A percentile compares a stretch with the other conserved stretches of the same genome.
Conservation (phyloP, 2,113 vertebrate species). For the Pygoscelis antarcticus region DNA sequence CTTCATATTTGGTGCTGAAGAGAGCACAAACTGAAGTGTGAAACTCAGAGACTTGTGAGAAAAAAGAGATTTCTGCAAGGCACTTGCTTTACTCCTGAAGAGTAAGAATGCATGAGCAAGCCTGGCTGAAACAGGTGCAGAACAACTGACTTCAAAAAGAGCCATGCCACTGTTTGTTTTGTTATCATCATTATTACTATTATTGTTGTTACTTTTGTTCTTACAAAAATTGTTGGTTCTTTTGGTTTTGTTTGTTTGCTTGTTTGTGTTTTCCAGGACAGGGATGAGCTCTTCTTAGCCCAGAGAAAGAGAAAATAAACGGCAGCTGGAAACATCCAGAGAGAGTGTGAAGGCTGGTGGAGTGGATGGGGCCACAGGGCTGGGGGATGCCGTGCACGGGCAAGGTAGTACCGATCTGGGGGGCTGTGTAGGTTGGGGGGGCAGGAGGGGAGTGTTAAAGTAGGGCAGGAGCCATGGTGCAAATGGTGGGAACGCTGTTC, state of each 20-base stretch:
- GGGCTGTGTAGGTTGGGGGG: neutral
- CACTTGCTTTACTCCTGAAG: neutral
- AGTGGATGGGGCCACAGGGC: rapidly evolving
- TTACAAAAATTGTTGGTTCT: neutral
- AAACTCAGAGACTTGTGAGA: neutral
- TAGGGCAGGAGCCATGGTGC: neutral
- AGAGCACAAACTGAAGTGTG: neutral
- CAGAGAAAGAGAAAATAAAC: neutral
- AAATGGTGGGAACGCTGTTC: neutral
- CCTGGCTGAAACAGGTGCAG: neutral
- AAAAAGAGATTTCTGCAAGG: neutral
- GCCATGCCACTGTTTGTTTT: neutral
- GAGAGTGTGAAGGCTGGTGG: neutral
- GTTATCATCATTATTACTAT: neutral
- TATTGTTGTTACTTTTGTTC: neutral
- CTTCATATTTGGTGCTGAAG: neutral
- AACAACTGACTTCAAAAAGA: neutral
- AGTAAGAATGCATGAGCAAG: neutral
- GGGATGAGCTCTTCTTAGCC: neutral
- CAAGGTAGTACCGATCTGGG: too few species aligned
- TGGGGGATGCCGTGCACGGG: rapidly evolving
- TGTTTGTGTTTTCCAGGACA: neutral
- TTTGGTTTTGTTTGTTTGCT: neutral
- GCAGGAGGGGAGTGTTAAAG: neutral
- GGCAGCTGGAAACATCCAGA: neutral